phyloP scores from a whole-genome alignment of 2,113 vertebrate species.

The Protobothrops mucrosquamatus region DNA sequence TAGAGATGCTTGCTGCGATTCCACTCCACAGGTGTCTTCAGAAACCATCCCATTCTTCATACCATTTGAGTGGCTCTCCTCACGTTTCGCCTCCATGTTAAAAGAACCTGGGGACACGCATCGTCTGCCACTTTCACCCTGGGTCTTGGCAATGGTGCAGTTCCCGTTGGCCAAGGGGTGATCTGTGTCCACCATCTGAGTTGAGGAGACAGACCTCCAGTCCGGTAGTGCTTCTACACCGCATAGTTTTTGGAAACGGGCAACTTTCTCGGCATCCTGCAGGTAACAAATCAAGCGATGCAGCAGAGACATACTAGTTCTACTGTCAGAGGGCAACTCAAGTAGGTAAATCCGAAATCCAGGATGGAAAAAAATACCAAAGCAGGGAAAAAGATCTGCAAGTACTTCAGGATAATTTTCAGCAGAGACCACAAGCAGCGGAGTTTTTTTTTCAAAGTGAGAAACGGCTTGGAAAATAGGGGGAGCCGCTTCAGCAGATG shows the following conservation, averaged over 20 bases:
- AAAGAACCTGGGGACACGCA: not conserved
- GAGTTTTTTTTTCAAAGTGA: not conserved
- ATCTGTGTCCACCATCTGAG: conserved; percentile 29
- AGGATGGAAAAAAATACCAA: too few species aligned
- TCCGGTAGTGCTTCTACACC: conserved; percentile 75
- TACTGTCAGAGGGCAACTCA: not conserved
- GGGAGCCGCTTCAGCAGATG: not conserved
- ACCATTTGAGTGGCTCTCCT: conserved; percentile 38
- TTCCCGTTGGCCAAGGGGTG: conserved; percentile 55
- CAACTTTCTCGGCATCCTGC: conserved; percentile 86
- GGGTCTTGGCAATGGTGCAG: not conserved
- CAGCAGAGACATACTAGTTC: conserved; percentile 57
- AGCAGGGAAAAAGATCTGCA: not conserved
- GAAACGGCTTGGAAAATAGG: not conserved
- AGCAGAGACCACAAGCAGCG: not conserved
- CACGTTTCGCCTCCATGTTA: not conserved
- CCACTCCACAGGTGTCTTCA: conserved; percentile 35
- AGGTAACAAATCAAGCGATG: conserved; percentile 63
- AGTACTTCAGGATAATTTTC: not conserved
- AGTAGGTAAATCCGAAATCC: not conserved
- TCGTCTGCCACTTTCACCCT: conserved; percentile 1
- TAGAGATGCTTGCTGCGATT: not conserved
- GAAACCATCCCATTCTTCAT: conserved; percentile 64
- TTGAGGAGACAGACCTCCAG: not conserved
- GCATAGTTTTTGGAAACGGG: conserved; percentile 86